These are phyloP conservation scores for Coremacera marginata DNA, from an alignment of 2,888 invertebrate genomes.

Conservation along the genomic window DNA sequence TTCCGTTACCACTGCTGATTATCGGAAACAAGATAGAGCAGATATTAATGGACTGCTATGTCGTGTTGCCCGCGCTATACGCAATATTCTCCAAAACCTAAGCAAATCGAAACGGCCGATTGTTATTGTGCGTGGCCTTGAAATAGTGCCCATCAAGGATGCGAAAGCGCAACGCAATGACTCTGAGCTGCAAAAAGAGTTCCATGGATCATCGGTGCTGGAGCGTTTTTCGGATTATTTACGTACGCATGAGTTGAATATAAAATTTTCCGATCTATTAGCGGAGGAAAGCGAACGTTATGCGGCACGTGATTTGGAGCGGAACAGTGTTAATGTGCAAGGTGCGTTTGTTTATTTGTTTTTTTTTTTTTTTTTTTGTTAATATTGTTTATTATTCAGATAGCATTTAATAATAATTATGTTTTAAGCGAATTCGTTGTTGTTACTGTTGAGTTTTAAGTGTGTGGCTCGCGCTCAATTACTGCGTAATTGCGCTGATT, in stretches of 20 bases:
- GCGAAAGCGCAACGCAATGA: constrained; percentile 35
- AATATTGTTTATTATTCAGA: not conserved
- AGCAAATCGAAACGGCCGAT: constrained; percentile 63
- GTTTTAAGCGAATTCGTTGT: not conserved
- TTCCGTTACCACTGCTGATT: not conserved
- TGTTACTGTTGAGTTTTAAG: constrained; percentile 1
- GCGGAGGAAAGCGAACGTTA: constrained; percentile 49
- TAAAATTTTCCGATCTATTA: constrained; percentile 78
- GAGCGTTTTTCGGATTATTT: constrained; percentile 76
- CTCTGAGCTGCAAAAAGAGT: constrained; percentile 55
- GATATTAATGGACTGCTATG: constrained; percentile 67
- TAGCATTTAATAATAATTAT: not conserved
- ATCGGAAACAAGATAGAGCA: constrained; percentile 8
- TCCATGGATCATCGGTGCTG: constrained; percentile 58
- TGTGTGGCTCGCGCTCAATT: constrained; percentile 12
- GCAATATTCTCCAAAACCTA: constrained; percentile 72
- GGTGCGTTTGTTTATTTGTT: constrained; percentile 45
- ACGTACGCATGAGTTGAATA: constrained; percentile 79
- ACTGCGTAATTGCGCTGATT: constrained; percentile 2
- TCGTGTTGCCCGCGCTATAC: constrained; percentile 71
- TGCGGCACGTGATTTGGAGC: constrained; percentile 47
- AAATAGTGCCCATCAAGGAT: constrained; percentile 59
- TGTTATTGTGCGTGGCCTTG: constrained; percentile 64
- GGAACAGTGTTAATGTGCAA: constrained; percentile 42
- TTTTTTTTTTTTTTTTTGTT: no score